Evolutionary conservation across 2,888 invertebrate genomes (phyloP), one percentile per base, ranked within the genome.

Genomic region (Dione vanillae): DNA sequence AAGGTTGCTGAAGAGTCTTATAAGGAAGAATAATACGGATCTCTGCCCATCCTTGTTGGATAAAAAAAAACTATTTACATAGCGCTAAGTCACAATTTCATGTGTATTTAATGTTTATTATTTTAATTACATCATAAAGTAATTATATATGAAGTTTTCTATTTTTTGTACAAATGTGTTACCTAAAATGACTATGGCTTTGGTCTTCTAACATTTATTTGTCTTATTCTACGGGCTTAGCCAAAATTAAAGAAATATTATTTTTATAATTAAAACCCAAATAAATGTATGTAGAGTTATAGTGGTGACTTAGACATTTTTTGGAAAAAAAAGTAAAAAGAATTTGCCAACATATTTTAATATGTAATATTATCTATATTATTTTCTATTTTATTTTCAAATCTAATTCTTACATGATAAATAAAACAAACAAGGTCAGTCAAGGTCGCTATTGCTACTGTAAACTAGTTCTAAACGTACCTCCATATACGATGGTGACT

Each of bases 21-120:
- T 67, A 65, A 74, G 75, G 76, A 77, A 78, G 76, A 78, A 74
- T 67, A 74, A 76, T 73, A 74, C 74, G 70, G 71, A 76, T 76
- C 73, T 74, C 45, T 52, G 20, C 47, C n/a, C 43, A 71, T 73
- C 71, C 69, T 72, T 71, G 43, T 70, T 43, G n/a, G 43, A 37
- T 40, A 74, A 76, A 74, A 74, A 74, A 71, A 65, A 16, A 27
- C 43, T 73, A 69, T 69, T 51, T 27, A 20, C 35, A 56, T 20
- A 16, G n/a, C n/a, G 11, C 6, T 16, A 35, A 62, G 2, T 47
- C 62, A 47, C 35, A 62, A n/a, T 11, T 0, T 45, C 20, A 43
- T 27, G 27, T 27, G 14, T 27, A 20, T 20, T 10, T n/a, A n/a
- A 14, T 35, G 45, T 61, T 27, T 45, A 12, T 61, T 35, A 45